Evolutionary conservation across 2,888 invertebrate genomes (phyloP).

Genomic region (Eugnorisma glareosa): DNA sequence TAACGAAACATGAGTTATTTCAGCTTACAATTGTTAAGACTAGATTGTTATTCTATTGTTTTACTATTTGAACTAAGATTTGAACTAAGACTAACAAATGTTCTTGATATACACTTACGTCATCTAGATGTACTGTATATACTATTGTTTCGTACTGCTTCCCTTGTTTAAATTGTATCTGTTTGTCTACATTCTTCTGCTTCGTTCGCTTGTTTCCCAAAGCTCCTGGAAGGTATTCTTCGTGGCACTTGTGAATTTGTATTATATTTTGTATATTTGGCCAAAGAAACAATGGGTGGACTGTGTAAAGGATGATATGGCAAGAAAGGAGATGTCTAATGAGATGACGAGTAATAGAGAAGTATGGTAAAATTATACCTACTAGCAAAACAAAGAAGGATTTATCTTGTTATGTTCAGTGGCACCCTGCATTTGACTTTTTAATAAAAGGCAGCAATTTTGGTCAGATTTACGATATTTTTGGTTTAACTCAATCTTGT

Average conservation of each 20-base stretch:
- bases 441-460: neutral
- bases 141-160: neutral
- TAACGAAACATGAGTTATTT: slow-evolving; percentile 47
- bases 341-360: too few relatives aligned
- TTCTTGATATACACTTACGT: slow-evolving; percentile 23
- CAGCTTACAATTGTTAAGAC: slow-evolving; percentile 48
- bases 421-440: neutral
- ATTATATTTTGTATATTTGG: too few relatives aligned
- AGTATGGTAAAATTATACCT: neutral
- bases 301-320: too few relatives aligned
- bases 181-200: neutral
- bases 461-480: neutral
- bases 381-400: neutral
- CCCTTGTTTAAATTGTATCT: neutral
- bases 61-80: too few relatives aligned
- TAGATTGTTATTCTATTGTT: slow-evolving; percentile 57
- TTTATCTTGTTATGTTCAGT: neutral
- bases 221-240: neutral
- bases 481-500: neutral
- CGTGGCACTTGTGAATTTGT: neutral
- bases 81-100: slow-evolving; percentile 52
- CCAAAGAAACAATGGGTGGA: too few relatives aligned
- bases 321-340: too few relatives aligned
- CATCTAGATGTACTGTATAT: neutral
- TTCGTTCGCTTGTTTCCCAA: neutral